Percentiles rank a stretch among this genome's conserved stretches.
These are phyloP conservation scores for Drosophila erecta DNA, from an alignment of 1,140 invertebrate species.

Conservation along the genomic window DNA sequence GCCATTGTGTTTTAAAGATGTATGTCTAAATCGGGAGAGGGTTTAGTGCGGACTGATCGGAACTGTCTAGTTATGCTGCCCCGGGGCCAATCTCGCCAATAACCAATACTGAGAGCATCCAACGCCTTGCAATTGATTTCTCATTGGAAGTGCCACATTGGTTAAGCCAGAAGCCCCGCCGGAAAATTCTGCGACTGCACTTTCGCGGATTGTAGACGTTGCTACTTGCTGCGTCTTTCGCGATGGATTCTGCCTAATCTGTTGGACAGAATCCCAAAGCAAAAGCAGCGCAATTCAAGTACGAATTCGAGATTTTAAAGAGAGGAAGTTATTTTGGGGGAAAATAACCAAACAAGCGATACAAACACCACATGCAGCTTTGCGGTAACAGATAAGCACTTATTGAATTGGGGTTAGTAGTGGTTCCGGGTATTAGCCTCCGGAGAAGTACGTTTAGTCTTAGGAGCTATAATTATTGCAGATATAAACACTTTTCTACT, in stretches of 20 bases:
- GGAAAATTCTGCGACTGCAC: constrained; percentile 6
- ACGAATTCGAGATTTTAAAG: not conserved
- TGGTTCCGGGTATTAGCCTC: not conserved
- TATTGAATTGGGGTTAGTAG: not conserved
- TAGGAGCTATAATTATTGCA: not conserved
- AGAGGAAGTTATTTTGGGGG: not conserved
- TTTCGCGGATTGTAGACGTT: constrained; percentile 6
- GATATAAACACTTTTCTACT: not conserved
- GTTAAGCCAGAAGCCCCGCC: constrained; percentile 76
- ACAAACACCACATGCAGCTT: constrained; percentile 12
- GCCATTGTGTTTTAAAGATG: not conserved
- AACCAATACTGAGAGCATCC: constrained; percentile 84
- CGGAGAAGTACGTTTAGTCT: not conserved
- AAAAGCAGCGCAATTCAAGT: constrained; percentile 18
- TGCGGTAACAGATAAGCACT: not conserved
- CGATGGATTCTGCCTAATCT: constrained; percentile 35
- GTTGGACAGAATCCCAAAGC: constrained; percentile 21
- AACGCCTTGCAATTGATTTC: constrained; percentile 75
- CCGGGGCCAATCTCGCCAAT: constrained; percentile 69
- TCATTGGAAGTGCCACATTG: constrained; percentile 84
- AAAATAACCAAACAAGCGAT: constrained; percentile 4
- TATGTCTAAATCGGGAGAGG: constrained; percentile 1
- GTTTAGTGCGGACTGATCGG: constrained; percentile 23
- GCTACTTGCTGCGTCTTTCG: constrained; percentile 39
- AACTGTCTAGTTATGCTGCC: constrained; percentile 45